Evolutionary conservation across 1,140 invertebrate species (phyloP).

Genomic region (Halyomorpha halys): DNA sequence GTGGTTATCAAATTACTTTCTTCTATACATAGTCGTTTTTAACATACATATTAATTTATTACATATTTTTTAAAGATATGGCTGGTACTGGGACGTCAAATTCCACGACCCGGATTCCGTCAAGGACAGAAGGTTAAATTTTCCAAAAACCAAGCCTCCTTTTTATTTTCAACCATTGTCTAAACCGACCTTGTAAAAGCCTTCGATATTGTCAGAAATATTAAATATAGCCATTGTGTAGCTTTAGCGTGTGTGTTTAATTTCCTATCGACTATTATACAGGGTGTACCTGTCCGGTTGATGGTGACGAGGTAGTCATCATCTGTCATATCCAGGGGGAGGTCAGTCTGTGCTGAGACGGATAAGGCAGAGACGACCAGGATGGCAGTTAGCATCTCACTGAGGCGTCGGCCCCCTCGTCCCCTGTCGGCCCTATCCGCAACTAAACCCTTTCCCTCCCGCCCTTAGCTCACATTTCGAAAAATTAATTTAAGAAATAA

Average conservation of each 20-base stretch:
- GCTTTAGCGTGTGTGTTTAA: too few relatives aligned
- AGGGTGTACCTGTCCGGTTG: slow-evolving; percentile 17
- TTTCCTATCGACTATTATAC: too few relatives aligned
- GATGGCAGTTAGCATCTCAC: slow-evolving; percentile 25
- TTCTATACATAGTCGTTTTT: neutral
- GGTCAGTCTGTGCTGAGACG: slow-evolving; percentile 24
- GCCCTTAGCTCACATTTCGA: too few relatives aligned
- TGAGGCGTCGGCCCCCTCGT: neutral
- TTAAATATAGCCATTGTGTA: too few relatives aligned
- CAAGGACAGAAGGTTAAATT: slow-evolving; percentile 21
- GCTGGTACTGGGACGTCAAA: slow-evolving; percentile 28
- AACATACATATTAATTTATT: neutral
- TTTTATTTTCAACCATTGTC: slow-evolving; percentile 19
- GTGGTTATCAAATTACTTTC: slow-evolving; percentile 19
- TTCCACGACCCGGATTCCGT: slow-evolving; percentile 23
- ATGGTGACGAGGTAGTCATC: slow-evolving; percentile 3
- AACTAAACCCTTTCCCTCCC: too few relatives aligned
- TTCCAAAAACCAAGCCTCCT: neutral
- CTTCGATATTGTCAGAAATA: too few relatives aligned
- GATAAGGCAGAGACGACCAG: slow-evolving; percentile 22
- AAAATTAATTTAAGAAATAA: too few relatives aligned
- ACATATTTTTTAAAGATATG: slow-evolving; percentile 26
- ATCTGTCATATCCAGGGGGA: slow-evolving; percentile 19
- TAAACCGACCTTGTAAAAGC: neutral
- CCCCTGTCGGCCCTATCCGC: too few relatives aligned